Evolutionary conservation across 1,140 invertebrate species (phyloP).

Genomic region (Fopius arisanus): DNA sequence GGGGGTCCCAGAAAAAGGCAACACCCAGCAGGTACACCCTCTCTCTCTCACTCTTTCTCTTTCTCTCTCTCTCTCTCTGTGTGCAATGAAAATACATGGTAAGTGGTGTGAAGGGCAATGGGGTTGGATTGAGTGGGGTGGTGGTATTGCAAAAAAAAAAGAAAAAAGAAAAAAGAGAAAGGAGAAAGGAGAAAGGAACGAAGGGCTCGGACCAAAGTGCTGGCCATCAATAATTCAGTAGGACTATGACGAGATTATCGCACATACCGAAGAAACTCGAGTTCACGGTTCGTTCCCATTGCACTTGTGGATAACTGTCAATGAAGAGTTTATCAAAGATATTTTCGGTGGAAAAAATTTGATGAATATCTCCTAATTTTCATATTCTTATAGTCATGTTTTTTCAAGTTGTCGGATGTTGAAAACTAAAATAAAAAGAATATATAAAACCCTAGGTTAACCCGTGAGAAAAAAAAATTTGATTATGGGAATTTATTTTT

Average conservation of each 20-base stretch:
- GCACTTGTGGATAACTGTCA: conserved; percentile 22
- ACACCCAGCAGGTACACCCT: conserved; percentile 28
- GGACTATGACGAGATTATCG: conserved; percentile 55
- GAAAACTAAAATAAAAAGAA: no score
- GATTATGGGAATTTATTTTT: no score
- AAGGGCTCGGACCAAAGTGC: conserved; percentile 44
- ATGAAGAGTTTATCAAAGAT: background rate
- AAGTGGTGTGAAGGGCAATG: conserved; percentile 1
- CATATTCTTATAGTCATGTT: no score
- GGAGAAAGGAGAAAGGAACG: conserved; percentile 25
- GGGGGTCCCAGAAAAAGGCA: conserved; percentile 33
- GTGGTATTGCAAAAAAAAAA: conserved; percentile 6
- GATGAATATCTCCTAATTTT: background rate
- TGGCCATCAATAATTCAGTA: conserved; percentile 60
- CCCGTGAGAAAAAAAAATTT: no score
- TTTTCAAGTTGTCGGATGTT: no score
- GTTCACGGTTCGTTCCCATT: conserved; percentile 23
- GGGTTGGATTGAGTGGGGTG: background rate
- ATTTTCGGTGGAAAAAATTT: background rate
- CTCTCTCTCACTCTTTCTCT: background rate
- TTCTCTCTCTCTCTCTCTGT: conserved; percentile 1
- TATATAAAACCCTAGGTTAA: no score
- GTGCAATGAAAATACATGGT: conserved; percentile 23
- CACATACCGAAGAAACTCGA: conserved; percentile 9
- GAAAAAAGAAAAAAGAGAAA: conserved; percentile 25